Evolutionary conservation across 2,888 invertebrate genomes (phyloP), one percentile per base, ranked within the genome.

Genomic region (Hoplodrina ambigua): DNA sequence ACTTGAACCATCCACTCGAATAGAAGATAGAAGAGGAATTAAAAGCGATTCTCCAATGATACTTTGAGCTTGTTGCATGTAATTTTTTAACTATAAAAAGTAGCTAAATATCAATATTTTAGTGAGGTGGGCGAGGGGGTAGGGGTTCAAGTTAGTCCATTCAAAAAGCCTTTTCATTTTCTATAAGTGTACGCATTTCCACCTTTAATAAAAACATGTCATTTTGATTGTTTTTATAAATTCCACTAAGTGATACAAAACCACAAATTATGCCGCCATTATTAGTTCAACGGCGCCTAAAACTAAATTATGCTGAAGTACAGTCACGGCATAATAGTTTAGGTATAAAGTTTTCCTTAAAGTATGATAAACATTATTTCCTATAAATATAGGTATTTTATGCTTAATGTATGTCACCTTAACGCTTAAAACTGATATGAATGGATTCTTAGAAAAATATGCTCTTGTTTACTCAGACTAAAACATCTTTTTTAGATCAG

Each of bases 331-430:
- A 17, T 30, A 19, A 15, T 54, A 72, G 11, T 72, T 49, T 75
- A 49, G 20, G 54, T 57, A 44, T 33, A 4, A 52, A 25, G 13
- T 78, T 75, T 75, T 78, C 78, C 75, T 78, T 50, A 72, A 78
- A 72, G 54, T 57, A 44, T 70, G 54, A 52, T 62, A 46, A 70
- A 77, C 1, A 70, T 50, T 55, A 17, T 71, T 78, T 77, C 30
- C 49, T 52, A n/a, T 49, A 49, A 56, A 30, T 30, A 5, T 56
- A 56, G 58, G 33, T 72, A 72, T 71, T 66, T 64, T 50, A 4
- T 55, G 5, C 7, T 20, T 13, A 54, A n/a, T 59, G 4, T 55
- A 41, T 72, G 59, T 60, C 59, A 72, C 72, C 64, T 75, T 75
- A 53, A 25, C 46, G 30, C 17, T 75, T 52, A 55, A 20, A 46